Evolutionary conservation across 2,113 vertebrate species (phyloP), one percentile per base, ranked within the genome.

Genomic region (Macheiramphus alcinus): DNA sequence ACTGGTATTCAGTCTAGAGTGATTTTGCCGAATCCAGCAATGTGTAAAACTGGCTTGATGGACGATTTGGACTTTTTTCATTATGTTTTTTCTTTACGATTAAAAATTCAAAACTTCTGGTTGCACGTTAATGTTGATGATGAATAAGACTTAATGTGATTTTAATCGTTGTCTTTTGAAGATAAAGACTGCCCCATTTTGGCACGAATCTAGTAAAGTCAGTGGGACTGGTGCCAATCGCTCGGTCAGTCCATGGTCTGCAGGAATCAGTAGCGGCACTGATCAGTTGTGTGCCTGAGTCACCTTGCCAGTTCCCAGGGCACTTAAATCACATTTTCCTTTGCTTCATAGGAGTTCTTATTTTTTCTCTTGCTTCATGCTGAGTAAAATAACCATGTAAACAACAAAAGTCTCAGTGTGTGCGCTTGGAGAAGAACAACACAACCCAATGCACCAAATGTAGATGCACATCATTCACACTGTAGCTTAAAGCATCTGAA

Each of bases 381-480:
- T 45, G 71, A 3, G 3, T 55, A 20, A 86, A 87, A 55, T 7
- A 22, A 38, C 32, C 13, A 6, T 2, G 5, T 32, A 20, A 71
- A 40, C 32, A 32, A 5, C 19, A 15, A 2, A n/a, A 21, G 14
- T 13, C 17, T 32, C 13, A 0, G 2, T 16, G 17, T 4, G 8
- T 2, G 2, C 19, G 1, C 16, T 36, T 31, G 20, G 38, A 75
- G n/a, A n/a, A 32, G 45, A 61, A 0, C 47, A 34, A 0, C 70
- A 7, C 61, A 50, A 40, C 53, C 59, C 38, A 14, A 4, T n/a
- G 71, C 52, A 19, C n/a, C 45, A 16, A 42, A 6, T 1, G 2
- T 8, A 42, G 55, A 3, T 32, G 21, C 27, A 1, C 31, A 0
- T n/a, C 31, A 1, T 36, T 75, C 22, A 4, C 7, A 0, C 22